Conservation (phyloP, 1,140 invertebrate genomes). For the Stegodyphus mimosarum region DNA sequence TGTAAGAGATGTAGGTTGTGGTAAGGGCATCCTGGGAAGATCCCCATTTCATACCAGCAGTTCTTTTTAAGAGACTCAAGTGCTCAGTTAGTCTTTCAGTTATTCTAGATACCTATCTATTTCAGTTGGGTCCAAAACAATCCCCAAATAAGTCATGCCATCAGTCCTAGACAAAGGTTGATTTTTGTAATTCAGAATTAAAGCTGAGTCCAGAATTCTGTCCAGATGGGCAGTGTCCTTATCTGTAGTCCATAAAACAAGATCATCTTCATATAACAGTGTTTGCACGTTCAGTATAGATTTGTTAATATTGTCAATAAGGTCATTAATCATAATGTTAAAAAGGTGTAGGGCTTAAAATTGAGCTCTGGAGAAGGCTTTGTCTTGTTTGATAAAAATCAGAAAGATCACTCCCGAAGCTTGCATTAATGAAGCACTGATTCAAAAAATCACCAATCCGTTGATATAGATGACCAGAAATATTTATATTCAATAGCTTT, state of each 20-base stretch:
- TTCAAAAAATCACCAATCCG: not conserved
- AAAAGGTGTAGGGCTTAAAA: not conserved
- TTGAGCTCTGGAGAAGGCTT: not conserved
- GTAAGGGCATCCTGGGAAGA: not conserved
- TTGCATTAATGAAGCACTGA: no score
- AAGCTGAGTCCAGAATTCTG: not conserved
- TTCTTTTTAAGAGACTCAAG: not conserved
- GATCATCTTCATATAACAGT: not conserved
- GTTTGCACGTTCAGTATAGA: not conserved
- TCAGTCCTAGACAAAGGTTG: not conserved
- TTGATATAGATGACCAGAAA: not conserved
- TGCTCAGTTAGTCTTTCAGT: not conserved
- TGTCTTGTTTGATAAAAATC: not conserved
- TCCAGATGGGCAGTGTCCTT: not conserved
- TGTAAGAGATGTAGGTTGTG: not conserved
- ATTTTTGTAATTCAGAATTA: not conserved
- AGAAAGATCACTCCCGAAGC: not conserved
- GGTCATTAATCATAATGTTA: not conserved
- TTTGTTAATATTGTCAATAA: not conserved
- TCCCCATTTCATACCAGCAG: not conserved
- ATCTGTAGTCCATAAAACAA: not conserved
- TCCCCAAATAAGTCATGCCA: not conserved
- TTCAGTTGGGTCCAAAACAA: not conserved
- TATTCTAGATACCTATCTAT: not conserved
- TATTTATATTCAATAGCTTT: not conserved